Percentiles rank a stretch among this genome's conserved stretches.
Evolutionary conservation across 2,888 invertebrate genomes (phyloP).

Genomic region (Parascotia fuliginaria): DNA sequence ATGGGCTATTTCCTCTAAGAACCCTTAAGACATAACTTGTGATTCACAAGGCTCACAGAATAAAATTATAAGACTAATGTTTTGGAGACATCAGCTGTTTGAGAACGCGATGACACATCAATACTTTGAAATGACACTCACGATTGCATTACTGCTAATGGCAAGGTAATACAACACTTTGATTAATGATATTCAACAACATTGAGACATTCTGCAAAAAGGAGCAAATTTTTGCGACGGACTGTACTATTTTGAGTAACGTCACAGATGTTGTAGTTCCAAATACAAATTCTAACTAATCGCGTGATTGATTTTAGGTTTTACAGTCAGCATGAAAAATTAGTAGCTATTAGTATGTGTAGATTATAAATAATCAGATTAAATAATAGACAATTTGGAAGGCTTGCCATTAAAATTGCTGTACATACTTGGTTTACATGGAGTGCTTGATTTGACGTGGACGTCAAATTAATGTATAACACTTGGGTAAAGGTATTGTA

Average conservation of each 20-base stretch:
- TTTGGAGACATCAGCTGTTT: slow-evolving; percentile 6
- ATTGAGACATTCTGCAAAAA: slow-evolving; percentile 1
- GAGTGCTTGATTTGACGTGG: too few species aligned
- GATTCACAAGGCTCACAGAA: too few species aligned
- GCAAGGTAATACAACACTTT: slow-evolving; percentile 22
- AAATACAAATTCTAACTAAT: slow-evolving; percentile 4
- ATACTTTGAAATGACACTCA: slow-evolving; percentile 37
- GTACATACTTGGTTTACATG: too few species aligned
- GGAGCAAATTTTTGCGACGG: slow-evolving; percentile 4
- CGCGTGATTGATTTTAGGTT: not conserved
- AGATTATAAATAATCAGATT: too few species aligned
- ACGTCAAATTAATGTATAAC: too few species aligned
- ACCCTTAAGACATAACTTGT: too few species aligned
- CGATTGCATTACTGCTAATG: slow-evolving; percentile 41
- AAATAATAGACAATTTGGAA: too few species aligned
- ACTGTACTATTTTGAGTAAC: slow-evolving; percentile 6
- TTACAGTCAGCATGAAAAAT: not conserved
- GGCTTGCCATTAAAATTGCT: too few species aligned
- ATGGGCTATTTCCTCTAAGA: too few species aligned
- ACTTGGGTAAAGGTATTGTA: too few species aligned
- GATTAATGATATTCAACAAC: slow-evolving; percentile 38
- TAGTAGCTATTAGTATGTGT: not conserved
- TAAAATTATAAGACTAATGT: too few species aligned
- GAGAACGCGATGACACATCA: slow-evolving; percentile 35
- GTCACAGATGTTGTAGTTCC: not conserved